Percentiles rank a stretch among this genome's conserved stretches.
Conservation (phyloP, 2,888 invertebrate species). For the Nephrocerus scutellatus region DNA sequence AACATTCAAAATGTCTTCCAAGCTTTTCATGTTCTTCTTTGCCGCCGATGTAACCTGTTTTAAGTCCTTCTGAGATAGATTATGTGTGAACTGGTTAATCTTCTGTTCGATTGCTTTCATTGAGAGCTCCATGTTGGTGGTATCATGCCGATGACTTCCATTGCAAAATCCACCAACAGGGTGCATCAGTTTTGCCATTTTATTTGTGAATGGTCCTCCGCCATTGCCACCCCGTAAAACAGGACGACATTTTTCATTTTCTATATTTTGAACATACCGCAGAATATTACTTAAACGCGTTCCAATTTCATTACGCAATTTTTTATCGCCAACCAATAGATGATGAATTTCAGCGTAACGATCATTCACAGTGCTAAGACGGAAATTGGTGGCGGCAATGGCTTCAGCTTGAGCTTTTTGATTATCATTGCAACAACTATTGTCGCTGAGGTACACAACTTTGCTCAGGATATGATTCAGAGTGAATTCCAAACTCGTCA, state of each 20-base stretch:
- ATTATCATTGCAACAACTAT: conserved; percentile 15
- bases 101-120: conserved; percentile 25
- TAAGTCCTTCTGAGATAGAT: conserved; percentile 17
- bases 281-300: conserved; percentile 30
- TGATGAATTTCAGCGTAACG: conserved; percentile 22
- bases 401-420: conserved; percentile 7
- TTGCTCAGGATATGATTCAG: conserved; percentile 45
- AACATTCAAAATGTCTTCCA: conserved; percentile 38
- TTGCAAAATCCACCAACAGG: conserved; percentile 23
- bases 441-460: conserved; percentile 40
- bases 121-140: conserved; percentile 22
- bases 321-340: conserved; percentile 19
- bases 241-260: conserved; percentile 22
- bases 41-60: conserved; percentile 24
- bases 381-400: conserved; percentile 15
- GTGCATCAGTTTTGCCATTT: conserved; percentile 24
- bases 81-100: conserved; percentile 22
- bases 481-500: conserved; percentile 44
- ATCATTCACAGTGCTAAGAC: conserved; percentile 11
- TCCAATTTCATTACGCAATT: conserved; percentile 26
- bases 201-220: conserved; percentile 14
- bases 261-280: conserved; percentile 29
- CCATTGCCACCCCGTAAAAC: neutral
- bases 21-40: conserved; percentile 24
- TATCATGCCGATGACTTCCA: conserved; percentile 9